Percentiles rank a stretch among this genome's conserved stretches.
Conservation (phyloP, 2,113 vertebrate species). For the Pangasianodon hypophthalmus region DNA sequence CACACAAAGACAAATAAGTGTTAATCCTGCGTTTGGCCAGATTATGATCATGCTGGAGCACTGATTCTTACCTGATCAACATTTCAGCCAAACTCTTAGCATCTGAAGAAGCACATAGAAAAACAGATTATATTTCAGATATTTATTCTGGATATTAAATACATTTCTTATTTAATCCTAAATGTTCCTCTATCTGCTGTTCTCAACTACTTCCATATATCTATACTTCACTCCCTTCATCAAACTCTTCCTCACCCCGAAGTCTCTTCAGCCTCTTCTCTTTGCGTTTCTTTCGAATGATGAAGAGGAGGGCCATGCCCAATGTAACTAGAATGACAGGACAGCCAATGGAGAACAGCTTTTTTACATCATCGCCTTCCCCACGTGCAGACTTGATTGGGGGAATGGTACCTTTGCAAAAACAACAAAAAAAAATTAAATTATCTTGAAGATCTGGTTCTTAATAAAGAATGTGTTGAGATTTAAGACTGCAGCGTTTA, state of each 20-base stretch:
- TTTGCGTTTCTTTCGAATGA: constrained; percentile 95
- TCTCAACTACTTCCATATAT: not conserved
- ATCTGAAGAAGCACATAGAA: constrained; percentile 74
- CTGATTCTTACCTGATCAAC: constrained; percentile 87
- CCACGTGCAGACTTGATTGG: constrained; percentile 94
- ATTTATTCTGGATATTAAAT: not conserved
- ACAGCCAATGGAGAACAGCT: constrained; percentile 94
- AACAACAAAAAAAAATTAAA: not conserved
- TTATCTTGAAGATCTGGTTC: not conserved
- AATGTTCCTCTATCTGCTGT: not conserved
- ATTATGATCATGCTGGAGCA: not conserved
- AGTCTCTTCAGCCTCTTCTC: constrained; percentile 95
- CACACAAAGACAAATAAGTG: constrained; percentile 41
- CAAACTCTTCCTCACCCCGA: constrained; percentile 78
- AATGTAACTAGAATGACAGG: constrained; percentile 92
- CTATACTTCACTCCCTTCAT: not conserved
- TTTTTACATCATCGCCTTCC: constrained; percentile 92
- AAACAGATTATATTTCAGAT: not conserved
- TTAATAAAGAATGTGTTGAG: not conserved
- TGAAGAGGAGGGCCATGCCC: constrained; percentile 89
- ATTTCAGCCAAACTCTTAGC: constrained; percentile 98
- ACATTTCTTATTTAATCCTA: not conserved
- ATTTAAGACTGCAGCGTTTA: not conserved
- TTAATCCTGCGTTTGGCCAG: constrained; percentile 35
- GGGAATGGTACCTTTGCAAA: constrained; percentile 86